phyloP scores from a whole-genome alignment of 1,140 invertebrate species.

The Aplysia californica region DNA sequence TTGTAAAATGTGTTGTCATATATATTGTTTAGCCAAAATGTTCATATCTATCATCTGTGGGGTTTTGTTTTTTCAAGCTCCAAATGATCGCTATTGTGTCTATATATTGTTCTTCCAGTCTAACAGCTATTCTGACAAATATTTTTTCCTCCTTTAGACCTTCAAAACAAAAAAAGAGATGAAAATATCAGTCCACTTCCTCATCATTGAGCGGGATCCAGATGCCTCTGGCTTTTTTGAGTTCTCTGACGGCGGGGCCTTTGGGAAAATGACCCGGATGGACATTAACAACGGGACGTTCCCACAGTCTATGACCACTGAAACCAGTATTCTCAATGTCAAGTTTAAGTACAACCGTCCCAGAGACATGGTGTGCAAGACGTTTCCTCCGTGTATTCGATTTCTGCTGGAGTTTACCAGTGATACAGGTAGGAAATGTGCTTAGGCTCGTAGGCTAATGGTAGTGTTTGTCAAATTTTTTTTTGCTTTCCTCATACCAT shows the following conservation, averaged over 20 bases:
- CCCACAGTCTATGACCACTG: conserved; percentile 59
- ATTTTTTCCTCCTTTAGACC: no score
- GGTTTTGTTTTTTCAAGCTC: no score
- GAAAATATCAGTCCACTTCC: conserved; percentile 55
- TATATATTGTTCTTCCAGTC: no score
- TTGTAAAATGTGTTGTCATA: no score
- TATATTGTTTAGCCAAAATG: no score
- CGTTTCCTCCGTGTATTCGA: conserved; percentile 52
- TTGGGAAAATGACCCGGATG: conserved; percentile 21
- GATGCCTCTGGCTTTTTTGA: conserved; percentile 45
- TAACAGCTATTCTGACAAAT: no score
- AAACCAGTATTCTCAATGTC: conserved; percentile 42
- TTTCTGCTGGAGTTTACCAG: conserved; percentile 54
- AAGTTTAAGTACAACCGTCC: conserved; percentile 40
- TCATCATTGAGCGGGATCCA: conserved; percentile 60
- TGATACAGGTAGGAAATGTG: conserved; percentile 46
- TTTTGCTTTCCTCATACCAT: background rate
- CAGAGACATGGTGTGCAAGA: conserved; percentile 42
- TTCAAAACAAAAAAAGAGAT: conserved; percentile 43
- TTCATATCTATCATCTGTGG: no score
- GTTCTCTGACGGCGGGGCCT: conserved; percentile 44
- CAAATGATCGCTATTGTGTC: no score
- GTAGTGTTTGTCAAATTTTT: no score
- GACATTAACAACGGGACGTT: conserved; percentile 60
- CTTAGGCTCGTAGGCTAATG: no score